phyloP scores from a whole-genome alignment of 2,797 vertebrate genomes.

The Buphagus erythrorhynchus region DNA sequence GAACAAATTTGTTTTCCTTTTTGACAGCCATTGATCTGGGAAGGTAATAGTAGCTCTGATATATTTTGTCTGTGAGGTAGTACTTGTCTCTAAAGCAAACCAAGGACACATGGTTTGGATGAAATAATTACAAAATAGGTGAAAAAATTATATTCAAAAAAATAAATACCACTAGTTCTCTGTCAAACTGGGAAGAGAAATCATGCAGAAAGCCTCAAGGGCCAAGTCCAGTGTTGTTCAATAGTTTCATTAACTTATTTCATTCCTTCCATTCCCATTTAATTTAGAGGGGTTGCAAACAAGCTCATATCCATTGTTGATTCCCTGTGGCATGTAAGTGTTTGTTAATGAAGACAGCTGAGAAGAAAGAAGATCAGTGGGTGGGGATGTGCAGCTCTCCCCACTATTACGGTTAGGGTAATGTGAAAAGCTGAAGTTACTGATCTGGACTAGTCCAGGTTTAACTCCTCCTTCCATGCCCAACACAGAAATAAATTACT shows the following conservation, averaged over 20 bases:
- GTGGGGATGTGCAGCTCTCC: background rate
- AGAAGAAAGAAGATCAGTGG: background rate
- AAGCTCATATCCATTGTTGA: background rate
- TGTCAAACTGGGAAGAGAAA: background rate
- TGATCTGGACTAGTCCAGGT: background rate
- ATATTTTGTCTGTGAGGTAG: background rate
- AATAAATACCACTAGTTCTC: background rate
- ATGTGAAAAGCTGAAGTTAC: background rate
- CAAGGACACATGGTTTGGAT: background rate
- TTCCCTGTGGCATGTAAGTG: background rate
- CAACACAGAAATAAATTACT: background rate
- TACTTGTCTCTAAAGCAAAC: background rate
- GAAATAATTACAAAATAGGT: background rate
- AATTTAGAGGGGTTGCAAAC: background rate
- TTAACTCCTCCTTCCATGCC: background rate
- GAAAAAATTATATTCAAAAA: background rate
- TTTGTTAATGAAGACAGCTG: background rate
- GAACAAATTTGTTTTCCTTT: constrained; percentile 6
- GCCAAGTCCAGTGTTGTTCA: background rate
- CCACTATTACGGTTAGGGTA: background rate
- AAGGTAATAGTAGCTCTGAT: background rate
- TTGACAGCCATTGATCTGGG: background rate
- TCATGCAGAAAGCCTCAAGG: background rate
- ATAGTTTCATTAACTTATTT: background rate
- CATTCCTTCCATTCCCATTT: background rate